Conservation (phyloP, 2,113 vertebrate species). For the Tricholaema leucomelas region DNA sequence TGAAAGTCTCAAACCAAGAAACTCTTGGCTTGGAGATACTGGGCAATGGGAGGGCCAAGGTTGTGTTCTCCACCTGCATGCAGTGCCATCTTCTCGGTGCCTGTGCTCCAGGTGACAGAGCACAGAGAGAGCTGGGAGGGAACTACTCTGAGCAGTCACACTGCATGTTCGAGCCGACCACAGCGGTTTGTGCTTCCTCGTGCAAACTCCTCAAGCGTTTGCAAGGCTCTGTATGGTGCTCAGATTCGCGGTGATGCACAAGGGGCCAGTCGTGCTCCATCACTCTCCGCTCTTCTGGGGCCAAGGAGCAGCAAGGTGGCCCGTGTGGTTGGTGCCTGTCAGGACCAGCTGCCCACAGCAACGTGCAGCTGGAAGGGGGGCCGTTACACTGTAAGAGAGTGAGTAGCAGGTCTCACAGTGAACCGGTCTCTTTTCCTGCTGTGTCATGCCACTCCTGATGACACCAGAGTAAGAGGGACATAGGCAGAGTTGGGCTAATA, state of each 20-base stretch:
- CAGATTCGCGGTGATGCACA: not conserved
- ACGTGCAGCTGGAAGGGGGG: slow-evolving; percentile 87
- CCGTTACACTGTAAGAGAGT: slow-evolving; percentile 99
- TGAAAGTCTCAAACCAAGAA: not conserved
- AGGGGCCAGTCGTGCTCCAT: accelerated
- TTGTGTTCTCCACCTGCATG: not conserved
- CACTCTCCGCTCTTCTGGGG: not conserved
- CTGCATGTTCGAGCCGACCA: accelerated
- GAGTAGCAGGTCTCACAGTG: slow-evolving; percentile 98
- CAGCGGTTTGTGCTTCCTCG: accelerated
- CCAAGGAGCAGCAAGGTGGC: not conserved
- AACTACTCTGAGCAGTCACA: not conserved
- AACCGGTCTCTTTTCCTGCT: slow-evolving; percentile 98
- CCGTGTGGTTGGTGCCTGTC: accelerated
- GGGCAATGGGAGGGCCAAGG: not conserved
- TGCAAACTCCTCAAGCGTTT: not conserved
- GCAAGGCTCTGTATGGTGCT: accelerated
- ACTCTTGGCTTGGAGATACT: not conserved
- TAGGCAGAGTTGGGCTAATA: not conserved
- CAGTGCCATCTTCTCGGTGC: not conserved
- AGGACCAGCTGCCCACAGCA: not conserved
- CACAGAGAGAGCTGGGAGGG: not conserved
- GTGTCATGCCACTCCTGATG: slow-evolving; percentile 61
- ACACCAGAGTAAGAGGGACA: not conserved
- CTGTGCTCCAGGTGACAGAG: accelerated